Evolutionary conservation across 2,113 vertebrate species (phyloP).

Genomic region (Prinia subflava): DNA sequence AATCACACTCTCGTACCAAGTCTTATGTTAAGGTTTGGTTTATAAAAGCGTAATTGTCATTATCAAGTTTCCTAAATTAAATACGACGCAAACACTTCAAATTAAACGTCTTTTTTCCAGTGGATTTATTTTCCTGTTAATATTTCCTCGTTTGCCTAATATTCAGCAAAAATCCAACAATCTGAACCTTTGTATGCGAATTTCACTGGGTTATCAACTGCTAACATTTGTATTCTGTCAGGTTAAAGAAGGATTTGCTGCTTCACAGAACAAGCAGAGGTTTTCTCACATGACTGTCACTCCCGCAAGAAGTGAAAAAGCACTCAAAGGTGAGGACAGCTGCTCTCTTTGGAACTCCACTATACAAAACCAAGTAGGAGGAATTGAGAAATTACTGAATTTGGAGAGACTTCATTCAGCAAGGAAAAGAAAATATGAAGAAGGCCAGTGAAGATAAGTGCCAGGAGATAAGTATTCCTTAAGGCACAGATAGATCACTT

Average conservation of each 20-base stretch:
- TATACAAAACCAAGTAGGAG: conserved; percentile 43
- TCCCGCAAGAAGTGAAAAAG: neutral
- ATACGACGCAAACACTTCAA: neutral
- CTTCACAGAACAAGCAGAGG: neutral
- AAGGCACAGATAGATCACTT: neutral
- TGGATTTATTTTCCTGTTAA: neutral
- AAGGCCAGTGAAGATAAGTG: neutral
- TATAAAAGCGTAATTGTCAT: neutral
- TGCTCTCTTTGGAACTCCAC: neutral
- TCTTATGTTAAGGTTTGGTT: neutral
- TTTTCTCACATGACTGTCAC: neutral
- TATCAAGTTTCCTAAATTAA: neutral
- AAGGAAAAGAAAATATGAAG: conserved; percentile 73
- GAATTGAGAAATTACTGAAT: conserved; percentile 59
- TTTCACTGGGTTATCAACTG: neutral
- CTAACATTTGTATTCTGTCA: conserved; percentile 28
- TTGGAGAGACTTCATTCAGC: conserved; percentile 50
- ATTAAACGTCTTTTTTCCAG: neutral
- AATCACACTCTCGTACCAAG: neutral
- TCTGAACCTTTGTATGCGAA: neutral
- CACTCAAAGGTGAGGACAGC: neutral
- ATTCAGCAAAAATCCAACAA: neutral
- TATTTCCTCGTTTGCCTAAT: neutral
- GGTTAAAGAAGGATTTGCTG: conserved; percentile 33
- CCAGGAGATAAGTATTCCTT: neutral